Evolutionary conservation across 92 coral and sea anemone species (phyloP), one percentile per base, ranked within the genome.

Genomic region (Epizoanthus illoricatus): DNA sequence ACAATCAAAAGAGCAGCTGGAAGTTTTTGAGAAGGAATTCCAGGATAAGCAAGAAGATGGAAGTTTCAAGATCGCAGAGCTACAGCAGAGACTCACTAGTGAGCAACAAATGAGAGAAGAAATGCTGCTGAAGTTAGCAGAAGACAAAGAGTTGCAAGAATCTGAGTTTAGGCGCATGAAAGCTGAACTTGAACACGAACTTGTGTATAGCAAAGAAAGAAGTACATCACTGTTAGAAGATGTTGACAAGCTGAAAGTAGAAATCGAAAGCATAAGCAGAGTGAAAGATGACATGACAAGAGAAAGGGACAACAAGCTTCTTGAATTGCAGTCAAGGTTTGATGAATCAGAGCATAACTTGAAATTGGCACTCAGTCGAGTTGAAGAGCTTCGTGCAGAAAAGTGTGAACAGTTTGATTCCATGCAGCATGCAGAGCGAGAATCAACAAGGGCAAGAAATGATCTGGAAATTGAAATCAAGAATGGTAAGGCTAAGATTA

Each of bases 351-450:
- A 76, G 42, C 90, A 83, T 12, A 81, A 59, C 19, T 59, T 70
- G 47, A 86, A 89, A 61, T 40, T 36, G 59, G 70, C 90, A 13
- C 71, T 62, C 55, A 39, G 65, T 61, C 87, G 92, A 73, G 81
- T 79, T 3, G 92, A 89, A 39, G 90, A 86, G 71, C 87, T 89
- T 15, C 85, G 87, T 67, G 83, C 47, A 40, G 83, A 84, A 63
- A 89, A 83, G 59, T 89, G 87, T 16, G 60, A 72, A 19, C 84
- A 79, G 18, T 86, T 82, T 65, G 92, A 89, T 58, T 28, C 87
- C 28, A 89, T 89, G 90, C 80, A 80, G 41, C 79, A 73, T 16
- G 87, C 92, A 5, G 90, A 89, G 41, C 71, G 86, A 18, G 90
- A 89, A 52, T 74, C 69, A 9, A 23, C 57, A 21, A 84, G 83